Evolutionary conservation across 2,113 vertebrate species (phyloP).

Genomic region (Stercorarius parasiticus): DNA sequence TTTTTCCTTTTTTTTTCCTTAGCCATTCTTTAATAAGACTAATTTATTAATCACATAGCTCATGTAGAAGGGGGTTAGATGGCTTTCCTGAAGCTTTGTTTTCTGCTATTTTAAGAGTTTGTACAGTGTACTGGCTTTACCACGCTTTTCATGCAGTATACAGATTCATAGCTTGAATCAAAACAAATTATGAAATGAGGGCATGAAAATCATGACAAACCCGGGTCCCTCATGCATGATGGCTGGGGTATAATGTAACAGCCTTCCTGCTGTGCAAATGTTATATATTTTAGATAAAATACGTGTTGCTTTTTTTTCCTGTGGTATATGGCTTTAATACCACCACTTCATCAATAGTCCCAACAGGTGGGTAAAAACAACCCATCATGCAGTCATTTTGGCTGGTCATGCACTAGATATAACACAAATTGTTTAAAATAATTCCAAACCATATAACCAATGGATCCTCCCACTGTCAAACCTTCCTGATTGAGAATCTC

Average conservation of each 20-base stretch:
- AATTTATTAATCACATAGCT: neutral
- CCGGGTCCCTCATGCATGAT: neutral
- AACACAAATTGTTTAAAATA: neutral
- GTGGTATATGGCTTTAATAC: neutral
- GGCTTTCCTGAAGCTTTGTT: neutral
- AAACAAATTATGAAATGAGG: neutral
- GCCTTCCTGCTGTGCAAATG: neutral
- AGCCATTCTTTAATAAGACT: neutral
- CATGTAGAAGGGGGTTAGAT: neutral
- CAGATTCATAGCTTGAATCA: neutral
- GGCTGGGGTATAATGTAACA: neutral
- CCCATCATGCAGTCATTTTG: neutral
- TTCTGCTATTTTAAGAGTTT: neutral
- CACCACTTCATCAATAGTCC: neutral
- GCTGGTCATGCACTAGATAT: neutral
- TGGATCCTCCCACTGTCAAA: neutral
- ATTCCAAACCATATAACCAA: neutral
- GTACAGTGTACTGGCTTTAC: neutral
- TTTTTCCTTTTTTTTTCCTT: neutral
- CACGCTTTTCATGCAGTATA: neutral
- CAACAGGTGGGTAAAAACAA: neutral
- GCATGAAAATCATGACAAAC: neutral
- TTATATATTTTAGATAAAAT: neutral
- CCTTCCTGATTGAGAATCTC: neutral
- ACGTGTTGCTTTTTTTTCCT: neutral